These are phyloP conservation scores for Pangasianodon gigas DNA, from an alignment of 2,113 vertebrate genomes.

Conservation along the genomic window DNA sequence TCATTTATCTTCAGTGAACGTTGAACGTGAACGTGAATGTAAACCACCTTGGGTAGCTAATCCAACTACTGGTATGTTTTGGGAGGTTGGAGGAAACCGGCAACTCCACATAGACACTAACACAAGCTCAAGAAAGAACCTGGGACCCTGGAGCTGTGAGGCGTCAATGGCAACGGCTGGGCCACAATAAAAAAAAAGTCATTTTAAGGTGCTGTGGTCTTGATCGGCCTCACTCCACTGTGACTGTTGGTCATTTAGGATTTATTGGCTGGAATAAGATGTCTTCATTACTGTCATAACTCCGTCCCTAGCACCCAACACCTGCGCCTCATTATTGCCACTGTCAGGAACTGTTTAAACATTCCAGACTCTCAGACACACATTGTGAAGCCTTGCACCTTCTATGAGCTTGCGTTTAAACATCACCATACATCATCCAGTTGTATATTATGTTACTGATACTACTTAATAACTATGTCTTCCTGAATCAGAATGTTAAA, in stretches of 20 bases:
- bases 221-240: not conserved
- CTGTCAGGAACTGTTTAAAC: not conserved
- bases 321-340: not conserved
- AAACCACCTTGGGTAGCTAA: not conserved
- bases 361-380: not conserved
- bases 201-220: not conserved
- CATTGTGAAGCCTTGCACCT: not conserved
- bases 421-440: not conserved
- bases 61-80: not conserved
- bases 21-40: too few relatives aligned
- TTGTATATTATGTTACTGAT: not conserved
- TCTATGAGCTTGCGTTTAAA: not conserved
- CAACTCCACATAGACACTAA: not conserved
- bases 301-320: not conserved
- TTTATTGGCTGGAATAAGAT: not conserved
- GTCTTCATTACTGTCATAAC: slow-evolving; percentile 17
- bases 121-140: not conserved
- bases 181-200: not conserved
- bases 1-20: not conserved
- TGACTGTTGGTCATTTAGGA: not conserved
- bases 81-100: not conserved
- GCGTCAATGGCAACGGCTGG: not conserved
- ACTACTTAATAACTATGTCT: not conserved
- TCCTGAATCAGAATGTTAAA: not conserved
- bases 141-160: not conserved